Evolutionary conservation across 2,113 vertebrate species (phyloP), one percentile per base, ranked within the genome.

Genomic region (Otolemur garnettii): DNA sequence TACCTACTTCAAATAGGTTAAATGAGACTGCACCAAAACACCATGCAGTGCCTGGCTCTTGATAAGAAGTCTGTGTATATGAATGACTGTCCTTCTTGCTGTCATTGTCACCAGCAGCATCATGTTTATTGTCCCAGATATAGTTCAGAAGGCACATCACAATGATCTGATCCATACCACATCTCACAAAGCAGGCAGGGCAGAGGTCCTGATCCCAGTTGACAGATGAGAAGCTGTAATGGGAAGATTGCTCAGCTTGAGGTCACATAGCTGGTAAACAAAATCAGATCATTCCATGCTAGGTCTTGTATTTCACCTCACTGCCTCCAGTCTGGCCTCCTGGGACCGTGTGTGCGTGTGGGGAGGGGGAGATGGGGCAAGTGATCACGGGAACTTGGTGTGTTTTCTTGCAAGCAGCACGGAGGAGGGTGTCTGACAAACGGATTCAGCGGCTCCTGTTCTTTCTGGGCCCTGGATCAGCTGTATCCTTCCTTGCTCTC

Each of bases 61-160:
- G 57, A 33, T 22, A 74, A 84, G 42, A 75, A 26, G 17, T 55
- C 69, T 35, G 17, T 5, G 38, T 28, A 21, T 2, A 0, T 5
- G 75, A 64, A 35, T 33, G 57, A 55, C 80, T 64, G 26, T 28
- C 22, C 17, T 75, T 64, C n/a, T 24, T 35, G 22, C 18, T 28
- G 19, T 64, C 30, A 2, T 9, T 30, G 6, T 33, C 5, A 0
- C 30, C 5, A 14, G 24, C n/a, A 11, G 24, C 33, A 2, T 9
- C 42, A 21, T 15, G 28, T 78, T 24, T 28, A 19, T 17, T 35
- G 13, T 28, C 14, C 10, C 80, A 28, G 5, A 6, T 9, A 1
- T 1, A 42, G 22, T 68, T 78, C 62, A 72, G 68, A 42, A 35
- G 38, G 45, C 33, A 26, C 45, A 68, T 83, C 60, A 55, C 28